phyloP scores from a whole-genome alignment of 2,113 vertebrate genomes.

The Dryoscopus gambensis region DNA sequence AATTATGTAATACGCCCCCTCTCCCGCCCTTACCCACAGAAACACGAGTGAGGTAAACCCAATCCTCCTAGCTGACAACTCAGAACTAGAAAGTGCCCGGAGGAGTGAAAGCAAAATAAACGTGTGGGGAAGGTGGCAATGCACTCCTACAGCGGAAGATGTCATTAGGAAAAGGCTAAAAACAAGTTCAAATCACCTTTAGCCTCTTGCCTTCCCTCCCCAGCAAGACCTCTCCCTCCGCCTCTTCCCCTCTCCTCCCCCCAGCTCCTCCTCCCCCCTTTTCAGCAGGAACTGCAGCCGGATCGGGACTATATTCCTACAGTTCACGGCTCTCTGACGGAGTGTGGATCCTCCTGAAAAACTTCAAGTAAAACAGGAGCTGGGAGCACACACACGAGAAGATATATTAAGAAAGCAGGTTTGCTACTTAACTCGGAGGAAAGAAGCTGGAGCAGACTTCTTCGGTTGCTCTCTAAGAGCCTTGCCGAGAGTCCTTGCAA shows the following conservation, averaged over 20 bases:
- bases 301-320: background rate
- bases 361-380: background rate
- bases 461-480: conserved; percentile 39
- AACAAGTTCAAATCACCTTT: background rate
- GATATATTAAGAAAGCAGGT: background rate
- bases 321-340: background rate
- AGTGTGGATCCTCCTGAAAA: background rate
- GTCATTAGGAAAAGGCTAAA: background rate
- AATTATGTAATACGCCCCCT: conserved; percentile 48
- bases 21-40: conserved; percentile 22
- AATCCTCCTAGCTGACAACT: background rate
- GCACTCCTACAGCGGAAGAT: background rate
- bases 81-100: background rate
- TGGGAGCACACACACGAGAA: background rate
- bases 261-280: background rate
- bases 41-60: conserved; percentile 14
- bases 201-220: background rate
- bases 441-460: conserved; percentile 53
- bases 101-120: conserved; percentile 1
- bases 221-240: background rate
- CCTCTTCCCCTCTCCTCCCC: background rate
- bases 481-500: background rate
- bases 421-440: conserved; percentile 2
- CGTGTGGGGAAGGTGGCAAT: background rate
- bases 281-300: background rate